Evolutionary conservation across 2,797 vertebrate genomes (phyloP).

Genomic region (Rhincodon typus): DNA sequence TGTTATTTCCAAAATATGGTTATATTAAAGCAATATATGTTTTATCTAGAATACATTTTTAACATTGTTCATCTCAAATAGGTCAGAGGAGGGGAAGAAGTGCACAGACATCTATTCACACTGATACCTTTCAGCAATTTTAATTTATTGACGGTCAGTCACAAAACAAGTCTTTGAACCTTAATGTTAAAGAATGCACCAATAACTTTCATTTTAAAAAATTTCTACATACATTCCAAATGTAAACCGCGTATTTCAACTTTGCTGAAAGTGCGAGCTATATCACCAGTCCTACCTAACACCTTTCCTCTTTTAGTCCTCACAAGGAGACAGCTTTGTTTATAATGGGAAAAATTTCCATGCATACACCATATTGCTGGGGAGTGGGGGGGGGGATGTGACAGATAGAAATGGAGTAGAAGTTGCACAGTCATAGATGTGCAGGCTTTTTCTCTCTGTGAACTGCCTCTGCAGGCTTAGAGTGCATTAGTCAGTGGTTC

Average conservation of each 20-base stretch:
- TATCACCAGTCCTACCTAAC: background rate
- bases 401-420: background rate
- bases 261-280: conserved; percentile 39
- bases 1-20: background rate
- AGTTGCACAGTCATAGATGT: conserved; percentile 32
- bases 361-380: background rate
- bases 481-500: background rate
- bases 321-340: background rate
- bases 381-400: background rate
- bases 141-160: conserved; percentile 24
- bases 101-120: conserved; percentile 23
- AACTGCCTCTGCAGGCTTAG: conserved; percentile 22
- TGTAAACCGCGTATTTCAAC: conserved; percentile 63
- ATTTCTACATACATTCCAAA: conserved; percentile 58
- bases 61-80: background rate
- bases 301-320: background rate
- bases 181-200: conserved; percentile 45
- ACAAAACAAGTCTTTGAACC: conserved; percentile 28
- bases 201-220: conserved; percentile 53
- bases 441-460: conserved; percentile 13
- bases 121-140: conserved; percentile 27
- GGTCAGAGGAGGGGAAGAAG: background rate
- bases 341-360: conserved; percentile 17
- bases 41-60: background rate
- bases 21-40: background rate